phyloP scores from a whole-genome alignment of 2,888 invertebrate genomes.

The Perdita meconis region DNA sequence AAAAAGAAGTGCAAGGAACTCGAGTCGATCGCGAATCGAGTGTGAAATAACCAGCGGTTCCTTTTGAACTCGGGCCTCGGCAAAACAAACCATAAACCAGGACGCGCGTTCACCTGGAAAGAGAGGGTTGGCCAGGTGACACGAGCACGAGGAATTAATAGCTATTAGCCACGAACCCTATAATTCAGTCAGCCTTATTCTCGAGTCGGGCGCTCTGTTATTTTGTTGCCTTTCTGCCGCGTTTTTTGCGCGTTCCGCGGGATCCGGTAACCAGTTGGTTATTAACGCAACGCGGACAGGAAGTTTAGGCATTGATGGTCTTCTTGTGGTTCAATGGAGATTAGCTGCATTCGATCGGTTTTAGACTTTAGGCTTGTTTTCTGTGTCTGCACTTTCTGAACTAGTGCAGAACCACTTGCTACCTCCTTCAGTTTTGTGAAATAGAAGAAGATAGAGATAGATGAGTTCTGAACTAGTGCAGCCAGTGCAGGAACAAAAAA shows the following conservation, averaged over 20 bases:
- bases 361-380: too few relatives aligned
- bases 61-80: conserved; percentile 62
- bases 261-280: conserved; percentile 10
- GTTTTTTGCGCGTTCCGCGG: conserved; percentile 20
- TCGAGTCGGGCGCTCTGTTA: not conserved
- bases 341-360: too few relatives aligned
- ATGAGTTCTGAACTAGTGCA: too few relatives aligned
- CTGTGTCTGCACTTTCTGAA: too few relatives aligned
- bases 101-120: conserved; percentile 46
- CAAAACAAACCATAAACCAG: conserved; percentile 61
- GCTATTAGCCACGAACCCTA: conserved; percentile 49
- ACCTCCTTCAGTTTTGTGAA: too few relatives aligned
- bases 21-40: conserved; percentile 72
- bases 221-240: conserved; percentile 5
- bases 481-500: too few relatives aligned
- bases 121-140: conserved; percentile 49
- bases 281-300: conserved; percentile 15
- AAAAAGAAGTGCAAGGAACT: conserved; percentile 47
- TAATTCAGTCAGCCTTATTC: conserved; percentile 24
- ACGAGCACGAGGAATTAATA: conserved; percentile 55
- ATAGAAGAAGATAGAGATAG: too few relatives aligned
- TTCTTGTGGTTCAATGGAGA: not conserved
- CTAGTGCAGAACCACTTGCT: too few relatives aligned
- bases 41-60: conserved; percentile 75
- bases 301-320: not conserved